Percentiles rank a stretch among this genome's conserved stretches.
Evolutionary conservation across 1,140 invertebrate species (phyloP).

Genomic region (Ericerus pela): DNA sequence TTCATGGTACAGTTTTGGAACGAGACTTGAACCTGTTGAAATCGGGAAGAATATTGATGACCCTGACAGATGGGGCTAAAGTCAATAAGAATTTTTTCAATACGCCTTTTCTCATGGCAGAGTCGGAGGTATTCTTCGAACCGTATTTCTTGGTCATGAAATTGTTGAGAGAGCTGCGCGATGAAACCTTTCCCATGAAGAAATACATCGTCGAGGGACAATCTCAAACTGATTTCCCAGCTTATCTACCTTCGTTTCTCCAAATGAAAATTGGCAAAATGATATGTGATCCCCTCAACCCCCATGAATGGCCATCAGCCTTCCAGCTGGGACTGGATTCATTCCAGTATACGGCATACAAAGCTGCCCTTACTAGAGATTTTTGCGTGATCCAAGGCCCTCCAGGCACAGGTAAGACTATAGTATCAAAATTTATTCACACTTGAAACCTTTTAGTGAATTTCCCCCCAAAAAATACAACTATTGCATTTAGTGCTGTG

Average conservation of each 20-base stretch:
- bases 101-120: slow-evolving; percentile 40
- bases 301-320: slow-evolving; percentile 31
- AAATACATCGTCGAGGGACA: slow-evolving; percentile 42
- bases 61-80: slow-evolving; percentile 32
- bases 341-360: slow-evolving; percentile 41
- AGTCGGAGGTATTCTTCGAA: slow-evolving; percentile 50
- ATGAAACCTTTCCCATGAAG: slow-evolving; percentile 42
- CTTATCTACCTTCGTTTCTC: slow-evolving; percentile 19
- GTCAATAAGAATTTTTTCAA: slow-evolving; percentile 30
- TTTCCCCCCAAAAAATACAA: no score
- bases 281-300: slow-evolving; percentile 22
- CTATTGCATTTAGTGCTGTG: no score
- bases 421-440: no score
- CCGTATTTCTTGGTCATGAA: slow-evolving; percentile 47
- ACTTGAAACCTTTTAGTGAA: no score
- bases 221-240: slow-evolving; percentile 18
- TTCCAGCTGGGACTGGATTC: slow-evolving; percentile 36
- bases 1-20: slow-evolving; percentile 44
- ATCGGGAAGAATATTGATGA: slow-evolving; percentile 36
- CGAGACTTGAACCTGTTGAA: slow-evolving; percentile 36
- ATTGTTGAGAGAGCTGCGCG: slow-evolving; percentile 38
- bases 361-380: slow-evolving; percentile 41
- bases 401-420: slow-evolving; percentile 71
- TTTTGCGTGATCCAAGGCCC: slow-evolving; percentile 63
- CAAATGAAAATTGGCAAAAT: slow-evolving; percentile 8